Evolutionary conservation across 92 coral and sea anemone species (phyloP).

Genomic region (Porites rus): DNA sequence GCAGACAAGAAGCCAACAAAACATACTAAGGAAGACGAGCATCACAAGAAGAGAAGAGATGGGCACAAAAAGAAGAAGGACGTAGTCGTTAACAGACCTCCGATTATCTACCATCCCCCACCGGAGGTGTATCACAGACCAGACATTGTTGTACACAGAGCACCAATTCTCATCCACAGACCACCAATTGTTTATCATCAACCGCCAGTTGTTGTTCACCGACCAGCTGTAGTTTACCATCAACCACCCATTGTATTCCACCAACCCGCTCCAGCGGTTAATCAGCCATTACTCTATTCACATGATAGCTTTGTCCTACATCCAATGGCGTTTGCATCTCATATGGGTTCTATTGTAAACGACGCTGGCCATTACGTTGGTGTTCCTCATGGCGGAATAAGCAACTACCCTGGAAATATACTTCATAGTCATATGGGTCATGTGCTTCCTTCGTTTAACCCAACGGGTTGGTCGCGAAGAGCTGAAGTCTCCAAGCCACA

Average conservation of each 20-base stretch:
- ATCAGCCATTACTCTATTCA: conserved; percentile 94
- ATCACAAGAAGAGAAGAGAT: conserved; percentile 27
- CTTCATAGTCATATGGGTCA: conserved; percentile 38
- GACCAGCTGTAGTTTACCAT: conserved; percentile 99
- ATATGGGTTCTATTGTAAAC: conserved; percentile 93
- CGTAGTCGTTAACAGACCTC: conserved; percentile 99
- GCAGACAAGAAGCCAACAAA: conserved; percentile 66
- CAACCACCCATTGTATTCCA: conserved; percentile 99
- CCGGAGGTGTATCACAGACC: conserved; percentile 99
- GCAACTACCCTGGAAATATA: conserved; percentile 77
- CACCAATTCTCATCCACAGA: conserved; percentile 96
- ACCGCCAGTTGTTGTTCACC: conserved; percentile 96
- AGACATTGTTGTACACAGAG: conserved; percentile 98
- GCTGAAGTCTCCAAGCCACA: conserved; percentile 74
- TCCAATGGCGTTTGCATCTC: conserved; percentile 90
- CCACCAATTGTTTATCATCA: conserved; percentile 99
- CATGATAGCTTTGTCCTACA: conserved; percentile 94
- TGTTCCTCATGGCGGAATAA: conserved; percentile 87
- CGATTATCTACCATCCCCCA: conserved; percentile 98
- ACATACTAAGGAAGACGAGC: conserved; percentile 28
- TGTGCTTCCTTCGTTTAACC: conserved; percentile 15
- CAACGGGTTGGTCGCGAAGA: conserved; percentile 41
- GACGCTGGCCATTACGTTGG: conserved; percentile 97
- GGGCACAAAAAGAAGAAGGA: conserved; percentile 91
- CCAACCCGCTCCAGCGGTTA: conserved; percentile 98